These are phyloP conservation scores for Corythucha ciliata DNA, from an alignment of 2,888 invertebrate species.

Conservation along the genomic window DNA sequence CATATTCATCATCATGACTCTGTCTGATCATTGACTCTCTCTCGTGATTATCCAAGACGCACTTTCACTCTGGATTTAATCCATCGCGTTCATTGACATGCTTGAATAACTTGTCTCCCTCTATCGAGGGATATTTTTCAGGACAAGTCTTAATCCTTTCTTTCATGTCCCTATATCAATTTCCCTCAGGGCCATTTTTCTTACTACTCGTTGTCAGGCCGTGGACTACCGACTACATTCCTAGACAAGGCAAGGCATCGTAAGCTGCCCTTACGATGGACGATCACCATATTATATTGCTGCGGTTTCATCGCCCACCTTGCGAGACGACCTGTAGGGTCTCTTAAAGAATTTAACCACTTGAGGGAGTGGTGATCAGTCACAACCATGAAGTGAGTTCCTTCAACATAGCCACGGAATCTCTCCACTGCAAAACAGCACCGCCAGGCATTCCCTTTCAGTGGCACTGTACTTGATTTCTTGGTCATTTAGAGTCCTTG, in stretches of 20 bases:
- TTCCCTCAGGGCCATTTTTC: background rate
- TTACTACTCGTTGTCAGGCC: background rate
- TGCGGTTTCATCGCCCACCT: background rate
- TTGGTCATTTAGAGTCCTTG: background rate
- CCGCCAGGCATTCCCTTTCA: background rate
- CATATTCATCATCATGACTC: conserved; percentile 6
- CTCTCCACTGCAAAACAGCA: conserved; percentile 9
- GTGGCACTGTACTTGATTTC: background rate
- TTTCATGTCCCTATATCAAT: conserved; percentile 24
- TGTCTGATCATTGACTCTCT: background rate
- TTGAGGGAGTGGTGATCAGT: conserved; percentile 1
- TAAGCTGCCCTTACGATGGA: conserved; percentile 3
- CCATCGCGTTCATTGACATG: background rate
- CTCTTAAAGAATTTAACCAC: background rate
- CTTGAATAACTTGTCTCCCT: conserved; percentile 4
- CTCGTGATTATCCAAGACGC: background rate
- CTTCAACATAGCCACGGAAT: background rate
- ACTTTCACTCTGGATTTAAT: background rate
- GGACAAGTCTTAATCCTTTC: conserved; percentile 7
- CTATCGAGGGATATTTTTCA: conserved; percentile 1
- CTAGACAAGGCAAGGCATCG: too few species aligned
- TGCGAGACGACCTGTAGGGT: background rate
- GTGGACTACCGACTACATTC: background rate
- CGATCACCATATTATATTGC: background rate
- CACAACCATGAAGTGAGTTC: background rate